Evolutionary conservation across 2,888 invertebrate species (phyloP).

Genomic region (Drosophila multiciliata): DNA sequence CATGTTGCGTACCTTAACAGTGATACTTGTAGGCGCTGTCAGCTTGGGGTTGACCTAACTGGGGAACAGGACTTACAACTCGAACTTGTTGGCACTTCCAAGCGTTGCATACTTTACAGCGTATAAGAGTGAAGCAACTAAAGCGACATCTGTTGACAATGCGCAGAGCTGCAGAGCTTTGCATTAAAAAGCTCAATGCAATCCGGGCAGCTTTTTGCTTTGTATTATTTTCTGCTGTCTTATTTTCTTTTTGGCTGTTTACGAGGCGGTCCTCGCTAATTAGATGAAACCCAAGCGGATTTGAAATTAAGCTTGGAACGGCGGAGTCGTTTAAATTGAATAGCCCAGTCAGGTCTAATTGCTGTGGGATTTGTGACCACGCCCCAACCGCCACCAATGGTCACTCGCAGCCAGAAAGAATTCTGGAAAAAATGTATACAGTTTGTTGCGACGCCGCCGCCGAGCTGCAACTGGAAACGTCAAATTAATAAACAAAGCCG

Average conservation of each 20-base stretch:
- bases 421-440: conserved; percentile 60
- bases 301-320: conserved; percentile 13
- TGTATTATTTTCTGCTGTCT: neutral
- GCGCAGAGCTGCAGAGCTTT: conserved; percentile 11
- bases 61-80: conserved; percentile 3
- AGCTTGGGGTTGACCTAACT: neutral
- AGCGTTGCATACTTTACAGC: conserved; percentile 53
- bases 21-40: neutral
- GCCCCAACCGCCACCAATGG: conserved; percentile 24
- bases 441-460: conserved; percentile 63
- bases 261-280: conserved; percentile 22
- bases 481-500: conserved; percentile 75
- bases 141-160: conserved; percentile 54
- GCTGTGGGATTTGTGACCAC: conserved; percentile 51
- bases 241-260: conserved; percentile 8
- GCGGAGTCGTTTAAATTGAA: conserved; percentile 15
- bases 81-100: neutral
- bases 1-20: conserved; percentile 29
- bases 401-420: neutral
- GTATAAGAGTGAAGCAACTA: conserved; percentile 55
- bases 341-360: conserved; percentile 39
- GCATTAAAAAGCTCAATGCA: conserved; percentile 15
- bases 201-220: conserved; percentile 2
- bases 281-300: conserved; percentile 15
- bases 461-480: conserved; percentile 67